Conservation (phyloP, 2,797 vertebrate species). For the Diglossa cyanea region DNA sequence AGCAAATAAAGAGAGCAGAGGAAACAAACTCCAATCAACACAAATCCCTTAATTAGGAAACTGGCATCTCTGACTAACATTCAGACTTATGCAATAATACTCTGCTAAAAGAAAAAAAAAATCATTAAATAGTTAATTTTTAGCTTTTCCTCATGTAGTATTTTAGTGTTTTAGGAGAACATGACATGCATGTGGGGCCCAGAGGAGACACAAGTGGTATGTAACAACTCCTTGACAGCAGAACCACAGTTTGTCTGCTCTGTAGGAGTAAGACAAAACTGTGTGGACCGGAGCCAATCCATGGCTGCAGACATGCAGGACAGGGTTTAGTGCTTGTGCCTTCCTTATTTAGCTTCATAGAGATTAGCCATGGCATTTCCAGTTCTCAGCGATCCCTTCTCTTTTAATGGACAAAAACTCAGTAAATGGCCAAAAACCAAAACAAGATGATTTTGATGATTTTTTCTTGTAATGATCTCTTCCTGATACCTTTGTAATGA, state of each 20-base stretch:
- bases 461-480: not conserved
- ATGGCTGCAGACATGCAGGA: accelerated
- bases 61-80: not conserved
- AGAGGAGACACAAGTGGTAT: not conserved
- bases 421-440: not conserved
- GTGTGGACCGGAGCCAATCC: not conserved
- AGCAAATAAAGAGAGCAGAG: not conserved
- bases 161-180: not conserved
- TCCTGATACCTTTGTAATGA: not conserved
- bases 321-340: not conserved
- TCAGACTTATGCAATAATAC: not conserved
- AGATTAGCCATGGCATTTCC: not conserved
- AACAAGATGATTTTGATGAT: not conserved
- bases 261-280: not conserved
- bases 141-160: not conserved
- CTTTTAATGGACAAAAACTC: not conserved
- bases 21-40: not conserved
- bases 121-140: not conserved
- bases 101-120: not conserved
- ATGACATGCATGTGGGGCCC: accelerated
- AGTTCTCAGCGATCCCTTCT: not conserved
- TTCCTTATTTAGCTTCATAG: not conserved
- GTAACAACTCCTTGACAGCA: not conserved
- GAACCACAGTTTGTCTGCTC: not conserved
- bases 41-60: not conserved